Percentiles rank a stretch among this genome's conserved stretches.
These are phyloP conservation scores for Chaetodon auriga DNA, from an alignment of 2,113 vertebrate genomes.

Conservation along the genomic window DNA sequence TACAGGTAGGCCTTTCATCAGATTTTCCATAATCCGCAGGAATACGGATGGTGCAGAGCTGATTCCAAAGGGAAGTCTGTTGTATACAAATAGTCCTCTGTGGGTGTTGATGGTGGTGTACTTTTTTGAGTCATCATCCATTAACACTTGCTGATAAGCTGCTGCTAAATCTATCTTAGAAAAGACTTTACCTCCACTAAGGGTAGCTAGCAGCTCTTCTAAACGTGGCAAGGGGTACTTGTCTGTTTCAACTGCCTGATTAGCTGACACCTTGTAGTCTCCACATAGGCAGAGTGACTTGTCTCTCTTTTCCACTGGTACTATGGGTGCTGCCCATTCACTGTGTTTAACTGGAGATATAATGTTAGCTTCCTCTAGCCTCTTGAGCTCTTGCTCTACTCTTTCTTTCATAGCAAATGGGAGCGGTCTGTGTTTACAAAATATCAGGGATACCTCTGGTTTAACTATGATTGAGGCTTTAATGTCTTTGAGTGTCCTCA, in stretches of 20 bases:
- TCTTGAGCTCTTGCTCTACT: constrained; percentile 4
- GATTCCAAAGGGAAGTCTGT: neutral
- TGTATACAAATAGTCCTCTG: constrained; percentile 11
- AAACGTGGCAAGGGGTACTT: constrained; percentile 28
- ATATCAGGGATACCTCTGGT: constrained; percentile 18
- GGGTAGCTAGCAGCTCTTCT: constrained; percentile 51
- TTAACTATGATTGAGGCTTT: constrained; percentile 39
- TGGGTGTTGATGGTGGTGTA: constrained; percentile 15
- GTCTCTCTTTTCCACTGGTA: constrained; percentile 39
- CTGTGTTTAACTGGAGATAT: constrained; percentile 34
- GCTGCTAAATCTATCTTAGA: constrained; percentile 45
- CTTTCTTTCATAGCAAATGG: constrained; percentile 30
- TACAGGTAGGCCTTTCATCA: neutral
- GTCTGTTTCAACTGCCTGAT: constrained; percentile 38
- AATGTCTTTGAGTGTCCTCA: constrained; percentile 27
- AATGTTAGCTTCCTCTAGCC: constrained; percentile 24
- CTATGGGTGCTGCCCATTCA: constrained; percentile 44
- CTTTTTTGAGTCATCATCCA: constrained; percentile 11
- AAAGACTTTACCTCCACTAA: constrained; percentile 45
- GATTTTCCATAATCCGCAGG: neutral
- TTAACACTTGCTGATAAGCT: constrained; percentile 47
- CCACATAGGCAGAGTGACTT: constrained; percentile 31
- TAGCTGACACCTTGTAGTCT: constrained; percentile 47
- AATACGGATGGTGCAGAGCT: neutral
- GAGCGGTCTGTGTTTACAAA: constrained; percentile 23